Evolutionary conservation across 92 coral and sea anemone species (phyloP), one percentile per base, ranked within the genome.

Genomic region (Siderastrea siderea): DNA sequence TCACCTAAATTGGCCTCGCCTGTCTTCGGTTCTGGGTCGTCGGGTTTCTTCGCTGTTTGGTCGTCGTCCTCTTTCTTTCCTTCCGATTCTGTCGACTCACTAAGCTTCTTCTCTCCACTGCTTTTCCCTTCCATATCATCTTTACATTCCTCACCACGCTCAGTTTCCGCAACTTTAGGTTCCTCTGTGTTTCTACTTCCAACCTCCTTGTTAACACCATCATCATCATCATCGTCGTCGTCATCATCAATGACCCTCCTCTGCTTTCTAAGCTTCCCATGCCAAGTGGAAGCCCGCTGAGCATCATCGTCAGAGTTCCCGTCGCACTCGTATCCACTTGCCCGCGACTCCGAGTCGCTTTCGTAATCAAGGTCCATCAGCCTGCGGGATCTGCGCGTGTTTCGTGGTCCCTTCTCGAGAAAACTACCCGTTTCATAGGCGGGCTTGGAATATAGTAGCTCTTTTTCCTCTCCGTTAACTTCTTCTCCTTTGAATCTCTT

Each of bases 261-360:
- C 52, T 91, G 94, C 70, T 96, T 91, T 87, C 98, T 79, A 52
- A 95, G 90, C 66, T 91, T 93, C 19, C 94, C 86, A 53, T 92
- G 95, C 74, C 96, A 83, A 78, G 91, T 84, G 63, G 97, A 94
- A 47, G 82, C 86, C 83, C 63, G 90, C 58, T 93, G 92, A 69
- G 86, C 79, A 11, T 93, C 98, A 12, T 93, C 96, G 16, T 94
- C 98, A 51, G 95, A 84, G 75, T 93, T 92, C 10, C 87, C 96
- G 6, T 90, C 97, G 68, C 80, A 92, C 45, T 85, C 95, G 86
- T 83, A 89, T 7, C 95, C 97, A 70, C 98, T 95, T 57, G 87
- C 70, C 86, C 93, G 86, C 57, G 99, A 97, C 65, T 96, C 99
- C 53, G 95, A 81, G 69, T 95, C 99, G 66, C 99, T 96, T 4